phyloP scores from a whole-genome alignment of 2,113 vertebrate species.

The Apaloderma vittatum region DNA sequence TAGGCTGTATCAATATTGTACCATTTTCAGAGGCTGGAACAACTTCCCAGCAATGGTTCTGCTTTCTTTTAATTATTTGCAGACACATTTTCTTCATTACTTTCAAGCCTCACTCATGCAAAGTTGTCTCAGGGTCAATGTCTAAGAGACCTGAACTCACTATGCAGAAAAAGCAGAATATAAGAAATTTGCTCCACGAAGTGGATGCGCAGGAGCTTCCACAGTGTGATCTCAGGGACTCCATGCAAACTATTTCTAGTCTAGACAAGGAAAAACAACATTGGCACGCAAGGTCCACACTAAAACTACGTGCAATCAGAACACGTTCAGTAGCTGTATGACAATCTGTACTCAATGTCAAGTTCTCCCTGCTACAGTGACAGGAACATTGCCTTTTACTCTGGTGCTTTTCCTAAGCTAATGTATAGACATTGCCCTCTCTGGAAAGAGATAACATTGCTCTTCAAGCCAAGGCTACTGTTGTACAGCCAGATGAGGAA shows the following conservation, averaged over 20 bases:
- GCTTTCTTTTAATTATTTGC: neutral
- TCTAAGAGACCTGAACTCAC: neutral
- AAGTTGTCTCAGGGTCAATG: neutral
- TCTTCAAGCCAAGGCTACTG: neutral
- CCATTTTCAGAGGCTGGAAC: neutral
- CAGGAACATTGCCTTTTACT: neutral
- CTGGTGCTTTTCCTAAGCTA: neutral
- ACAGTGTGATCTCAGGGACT: neutral
- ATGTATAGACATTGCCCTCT: neutral
- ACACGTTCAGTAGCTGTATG: accelerated
- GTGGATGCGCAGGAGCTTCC: neutral
- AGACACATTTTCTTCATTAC: neutral
- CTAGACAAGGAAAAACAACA: neutral
- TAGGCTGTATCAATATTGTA: neutral
- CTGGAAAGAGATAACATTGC: neutral
- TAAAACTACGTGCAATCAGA: accelerated
- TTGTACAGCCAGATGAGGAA: neutral
- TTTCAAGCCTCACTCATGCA: neutral
- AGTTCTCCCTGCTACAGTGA: neutral
- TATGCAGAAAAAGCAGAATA: neutral
- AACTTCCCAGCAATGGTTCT: neutral
- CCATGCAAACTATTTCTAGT: neutral
- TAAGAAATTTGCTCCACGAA: neutral
- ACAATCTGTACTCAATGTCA: neutral
- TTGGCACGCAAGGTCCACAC: neutral